phyloP scores from a whole-genome alignment of 2,797 vertebrate species.

The Nothura maculosa region DNA sequence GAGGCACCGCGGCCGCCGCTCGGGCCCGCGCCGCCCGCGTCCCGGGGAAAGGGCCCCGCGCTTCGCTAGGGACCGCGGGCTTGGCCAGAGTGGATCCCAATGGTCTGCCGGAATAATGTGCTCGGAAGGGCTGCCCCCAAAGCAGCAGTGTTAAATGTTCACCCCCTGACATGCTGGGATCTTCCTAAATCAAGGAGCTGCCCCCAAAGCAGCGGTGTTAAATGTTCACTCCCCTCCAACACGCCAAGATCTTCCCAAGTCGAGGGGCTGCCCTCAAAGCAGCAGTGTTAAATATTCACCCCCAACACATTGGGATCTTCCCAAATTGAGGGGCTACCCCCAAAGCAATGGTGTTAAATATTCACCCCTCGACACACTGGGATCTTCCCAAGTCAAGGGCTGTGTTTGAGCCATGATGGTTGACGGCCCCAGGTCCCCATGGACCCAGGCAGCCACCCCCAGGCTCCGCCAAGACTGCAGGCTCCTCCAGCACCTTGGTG shows the following conservation, averaged over 20 bases:
- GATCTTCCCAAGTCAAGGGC: background rate
- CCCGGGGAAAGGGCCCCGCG: background rate
- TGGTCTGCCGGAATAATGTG: background rate
- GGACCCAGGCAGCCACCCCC: background rate
- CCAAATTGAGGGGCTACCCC: background rate
- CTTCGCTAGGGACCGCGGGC: rapidly evolving
- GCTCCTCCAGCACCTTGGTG: background rate
- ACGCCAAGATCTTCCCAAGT: background rate
- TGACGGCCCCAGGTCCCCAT: background rate
- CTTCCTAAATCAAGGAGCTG: background rate
- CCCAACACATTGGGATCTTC: background rate
- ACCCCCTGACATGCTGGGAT: background rate
- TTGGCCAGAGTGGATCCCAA: background rate
- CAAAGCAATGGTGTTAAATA: background rate
- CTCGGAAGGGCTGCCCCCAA: background rate
- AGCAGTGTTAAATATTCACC: background rate
- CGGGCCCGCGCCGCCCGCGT: background rate
- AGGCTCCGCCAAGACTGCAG: background rate
- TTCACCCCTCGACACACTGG: background rate
- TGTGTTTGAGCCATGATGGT: background rate
- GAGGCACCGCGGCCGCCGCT: background rate
- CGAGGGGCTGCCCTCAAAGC: background rate
- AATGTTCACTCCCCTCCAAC: background rate
- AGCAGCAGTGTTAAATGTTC: rapidly evolving
- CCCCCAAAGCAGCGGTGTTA: rapidly evolving